Evolutionary conservation across 2,113 vertebrate genomes (phyloP).

Genomic region (Danionella cerebrum): DNA sequence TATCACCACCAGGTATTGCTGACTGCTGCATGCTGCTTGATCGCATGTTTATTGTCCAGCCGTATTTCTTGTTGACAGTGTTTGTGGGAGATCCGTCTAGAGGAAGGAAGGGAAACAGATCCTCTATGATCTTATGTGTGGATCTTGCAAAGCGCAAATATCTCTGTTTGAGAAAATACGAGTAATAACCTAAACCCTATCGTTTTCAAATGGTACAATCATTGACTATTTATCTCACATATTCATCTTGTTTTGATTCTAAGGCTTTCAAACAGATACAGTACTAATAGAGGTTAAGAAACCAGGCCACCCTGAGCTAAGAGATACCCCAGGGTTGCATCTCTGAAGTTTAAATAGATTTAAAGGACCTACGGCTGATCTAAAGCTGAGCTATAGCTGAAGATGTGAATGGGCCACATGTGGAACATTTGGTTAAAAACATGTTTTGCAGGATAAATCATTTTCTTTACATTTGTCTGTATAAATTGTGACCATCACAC

Average conservation of each 20-base stretch:
- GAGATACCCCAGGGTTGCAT: neutral
- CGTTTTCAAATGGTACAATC: no score
- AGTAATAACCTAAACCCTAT: neutral
- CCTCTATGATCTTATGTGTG: neutral
- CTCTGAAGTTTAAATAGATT: conserved; percentile 2
- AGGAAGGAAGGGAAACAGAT: no score
- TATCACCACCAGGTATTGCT: conserved; percentile 70
- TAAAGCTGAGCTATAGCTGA: neutral
- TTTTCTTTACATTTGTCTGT: no score
- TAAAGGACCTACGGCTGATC: neutral
- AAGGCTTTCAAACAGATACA: neutral
- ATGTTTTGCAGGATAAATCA: no score
- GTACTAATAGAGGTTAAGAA: neutral
- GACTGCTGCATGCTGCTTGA: conserved; percentile 18
- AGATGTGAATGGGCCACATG: no score
- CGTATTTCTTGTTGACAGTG: neutral
- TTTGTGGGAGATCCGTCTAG: conserved; percentile 15
- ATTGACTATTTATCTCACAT: neutral
- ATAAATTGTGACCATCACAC: no score
- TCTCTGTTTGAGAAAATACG: neutral
- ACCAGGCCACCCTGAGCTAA: neutral
- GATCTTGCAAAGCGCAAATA: neutral
- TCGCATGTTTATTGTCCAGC: conserved; percentile 6
- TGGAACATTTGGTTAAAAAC: no score
- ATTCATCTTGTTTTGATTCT: neutral